Evolutionary conservation across 2,888 invertebrate genomes (phyloP), one percentile per base, ranked within the genome.

Genomic region (Torymus texanus): DNA sequence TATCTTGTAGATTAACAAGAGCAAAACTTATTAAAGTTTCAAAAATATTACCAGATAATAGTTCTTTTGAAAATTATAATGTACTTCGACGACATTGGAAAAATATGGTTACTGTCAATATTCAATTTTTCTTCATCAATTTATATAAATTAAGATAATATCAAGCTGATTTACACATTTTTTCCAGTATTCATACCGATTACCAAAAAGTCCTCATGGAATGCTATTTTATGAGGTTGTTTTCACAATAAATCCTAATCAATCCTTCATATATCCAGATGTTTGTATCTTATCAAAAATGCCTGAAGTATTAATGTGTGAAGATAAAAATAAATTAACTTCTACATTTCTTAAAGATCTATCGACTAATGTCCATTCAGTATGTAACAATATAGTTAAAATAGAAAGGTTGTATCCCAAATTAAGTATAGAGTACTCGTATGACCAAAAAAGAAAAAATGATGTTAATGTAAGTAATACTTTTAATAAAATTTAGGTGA

Each of bases 51-150:
- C 88, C 89, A 16, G n/a, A 78, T 14, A 80, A 77, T 5, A 84
- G 86, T 79, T 81, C 83, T 0, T 90, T 88, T 70, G 81, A 83
- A 65, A 85, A 85, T 82, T 90, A 90, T 67, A 82, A 83, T 18
- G 86, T 88, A 11, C 75, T 90, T 50, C 84, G 87, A 21, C 85
- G 87, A 71, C 88, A 90, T 75, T 90, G 90, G 90, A 88, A 89
- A 82, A 89, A 90, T 81, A 89, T 90, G 89, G 90, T 90, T 84
- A 61, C 56, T 24, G 56, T 59, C 14, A 55, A 4, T n/a, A 56
- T 51, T 41, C 21, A 55, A 66, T 67, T 55, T 72, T 50, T 14
- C 51, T 63, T 68, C 65, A 24, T 21, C 41, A 51, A 62, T 71
- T 24, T 75, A 63, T 65, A 50, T 12, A 24, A 16, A 62, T 78